Conservation (phyloP, 2,888 invertebrate genomes). For the Lysandra bellargus region DNA sequence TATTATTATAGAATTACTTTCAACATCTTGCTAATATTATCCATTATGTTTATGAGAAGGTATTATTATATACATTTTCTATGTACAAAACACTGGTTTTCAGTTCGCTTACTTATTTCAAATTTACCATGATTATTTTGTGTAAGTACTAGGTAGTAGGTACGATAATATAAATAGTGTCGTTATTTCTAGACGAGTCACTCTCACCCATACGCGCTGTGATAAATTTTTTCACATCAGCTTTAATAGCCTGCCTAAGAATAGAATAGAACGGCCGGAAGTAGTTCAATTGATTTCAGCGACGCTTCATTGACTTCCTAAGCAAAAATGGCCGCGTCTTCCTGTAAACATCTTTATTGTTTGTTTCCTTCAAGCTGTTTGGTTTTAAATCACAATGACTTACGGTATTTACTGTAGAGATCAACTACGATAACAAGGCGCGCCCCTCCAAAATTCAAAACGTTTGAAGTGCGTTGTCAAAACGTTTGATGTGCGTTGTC, state of each 20-base stretch:
- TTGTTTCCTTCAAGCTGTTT: constrained; percentile 14
- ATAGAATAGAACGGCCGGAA: constrained; percentile 27
- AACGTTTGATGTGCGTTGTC: too few species aligned
- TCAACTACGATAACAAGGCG: too few species aligned
- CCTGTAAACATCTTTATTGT: constrained; percentile 31
- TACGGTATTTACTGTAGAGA: not conserved
- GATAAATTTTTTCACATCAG: not conserved
- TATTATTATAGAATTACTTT: constrained; percentile 20
- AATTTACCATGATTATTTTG: not conserved
- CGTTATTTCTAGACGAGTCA: not conserved
- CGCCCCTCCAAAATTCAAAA: too few species aligned
- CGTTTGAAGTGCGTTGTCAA: too few species aligned
- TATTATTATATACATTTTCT: not conserved
- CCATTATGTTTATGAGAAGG: not conserved
- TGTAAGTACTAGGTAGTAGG: not conserved
- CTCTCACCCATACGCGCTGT: not conserved
- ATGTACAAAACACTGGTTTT: not conserved
- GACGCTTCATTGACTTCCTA: constrained; percentile 40
- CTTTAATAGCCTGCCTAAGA: constrained; percentile 14
- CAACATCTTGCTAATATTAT: not conserved
- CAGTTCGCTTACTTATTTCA: not conserved
- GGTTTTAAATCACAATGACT: not conserved
- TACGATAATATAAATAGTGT: not conserved
- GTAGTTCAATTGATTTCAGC: constrained; percentile 34
- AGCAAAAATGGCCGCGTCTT: constrained; percentile 32